phyloP scores from a whole-genome alignment of 1,140 invertebrate species.

The Antheraea mylitta region DNA sequence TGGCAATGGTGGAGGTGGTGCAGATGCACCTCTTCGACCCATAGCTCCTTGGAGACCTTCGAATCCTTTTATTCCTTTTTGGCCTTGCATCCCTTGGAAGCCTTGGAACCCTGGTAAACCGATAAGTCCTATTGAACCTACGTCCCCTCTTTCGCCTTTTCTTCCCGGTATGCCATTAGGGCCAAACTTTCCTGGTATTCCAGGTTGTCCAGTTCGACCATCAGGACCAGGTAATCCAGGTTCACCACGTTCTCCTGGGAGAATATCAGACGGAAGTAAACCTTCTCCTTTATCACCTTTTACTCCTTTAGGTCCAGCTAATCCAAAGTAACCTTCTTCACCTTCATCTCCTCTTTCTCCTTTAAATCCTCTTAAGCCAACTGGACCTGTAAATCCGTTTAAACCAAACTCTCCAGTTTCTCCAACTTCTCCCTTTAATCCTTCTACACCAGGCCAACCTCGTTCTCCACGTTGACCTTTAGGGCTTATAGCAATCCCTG shows the following conservation, averaged over 20 bases:
- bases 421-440: slow-evolving; percentile 69
- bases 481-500: slow-evolving; percentile 68
- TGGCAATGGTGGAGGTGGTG: slow-evolving; percentile 83
- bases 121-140: slow-evolving; percentile 71
- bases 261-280: slow-evolving; percentile 47
- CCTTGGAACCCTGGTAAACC: slow-evolving; percentile 79
- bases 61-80: slow-evolving; percentile 67
- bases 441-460: slow-evolving; percentile 52
- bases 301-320: slow-evolving; percentile 79
- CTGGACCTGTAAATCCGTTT: slow-evolving; percentile 66
- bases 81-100: slow-evolving; percentile 66
- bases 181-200: slow-evolving; percentile 79
- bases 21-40: slow-evolving; percentile 80
- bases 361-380: slow-evolving; percentile 75
- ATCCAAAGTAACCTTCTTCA: slow-evolving; percentile 80
- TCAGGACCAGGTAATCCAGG: slow-evolving; percentile 66
- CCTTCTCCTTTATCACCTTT: slow-evolving; percentile 81
- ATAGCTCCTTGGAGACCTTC: slow-evolving; percentile 76
- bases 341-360: slow-evolving; percentile 83
- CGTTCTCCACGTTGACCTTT: slow-evolving; percentile 70
- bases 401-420: slow-evolving; percentile 74
- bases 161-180: slow-evolving; percentile 78
- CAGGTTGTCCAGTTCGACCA: slow-evolving; percentile 78
- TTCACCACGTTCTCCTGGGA: slow-evolving; percentile 64
- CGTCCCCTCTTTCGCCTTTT: slow-evolving; percentile 76